These are phyloP conservation scores for Phyllotreta striolata DNA, from an alignment of 2,888 invertebrate species.

Conservation along the genomic window DNA sequence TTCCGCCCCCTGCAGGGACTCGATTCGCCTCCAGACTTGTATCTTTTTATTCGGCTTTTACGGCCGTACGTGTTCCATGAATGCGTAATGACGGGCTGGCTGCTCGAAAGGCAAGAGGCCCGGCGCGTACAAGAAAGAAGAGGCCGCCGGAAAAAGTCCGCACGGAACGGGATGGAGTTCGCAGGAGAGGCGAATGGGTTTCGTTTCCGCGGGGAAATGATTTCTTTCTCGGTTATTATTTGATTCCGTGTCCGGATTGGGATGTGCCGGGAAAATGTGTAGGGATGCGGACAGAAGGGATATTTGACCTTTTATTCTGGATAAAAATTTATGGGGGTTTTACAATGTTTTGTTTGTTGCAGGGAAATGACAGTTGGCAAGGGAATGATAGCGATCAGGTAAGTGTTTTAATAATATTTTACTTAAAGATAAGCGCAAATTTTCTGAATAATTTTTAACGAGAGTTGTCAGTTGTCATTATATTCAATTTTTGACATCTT, in stretches of 20 bases:
- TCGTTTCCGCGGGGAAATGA: slow-evolving; percentile 17
- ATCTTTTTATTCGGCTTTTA: slow-evolving; percentile 26
- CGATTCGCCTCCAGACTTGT: slow-evolving; percentile 9
- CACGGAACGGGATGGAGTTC: too few relatives aligned
- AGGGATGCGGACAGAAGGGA: too few relatives aligned
- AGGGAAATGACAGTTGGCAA: slow-evolving; percentile 71
- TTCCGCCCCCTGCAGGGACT: too few relatives aligned
- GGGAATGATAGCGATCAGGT: slow-evolving; percentile 70
- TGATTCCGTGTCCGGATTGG: too few relatives aligned
- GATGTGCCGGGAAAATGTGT: background rate
- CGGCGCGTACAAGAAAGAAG: too few relatives aligned
- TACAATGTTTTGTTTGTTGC: slow-evolving; percentile 56
- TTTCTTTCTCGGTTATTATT: slow-evolving; percentile 4
- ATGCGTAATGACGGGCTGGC: slow-evolving; percentile 20
- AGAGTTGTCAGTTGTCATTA: too few relatives aligned
- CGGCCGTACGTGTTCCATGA: slow-evolving; percentile 26
- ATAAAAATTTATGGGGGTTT: background rate
- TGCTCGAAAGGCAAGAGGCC: background rate
- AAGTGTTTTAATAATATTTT: too few relatives aligned
- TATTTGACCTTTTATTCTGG: too few relatives aligned
- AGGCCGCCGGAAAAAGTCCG: slow-evolving; percentile 7
- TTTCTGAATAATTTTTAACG: too few relatives aligned
- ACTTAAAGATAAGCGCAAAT: too few relatives aligned
- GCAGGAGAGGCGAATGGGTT: slow-evolving; percentile 1
- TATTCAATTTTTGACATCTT: too few relatives aligned